A percentile compares a stretch with the other conserved stretches of the same genome.
phyloP scores from a whole-genome alignment of 2,113 vertebrate species.

The Hucho hucho region DNA sequence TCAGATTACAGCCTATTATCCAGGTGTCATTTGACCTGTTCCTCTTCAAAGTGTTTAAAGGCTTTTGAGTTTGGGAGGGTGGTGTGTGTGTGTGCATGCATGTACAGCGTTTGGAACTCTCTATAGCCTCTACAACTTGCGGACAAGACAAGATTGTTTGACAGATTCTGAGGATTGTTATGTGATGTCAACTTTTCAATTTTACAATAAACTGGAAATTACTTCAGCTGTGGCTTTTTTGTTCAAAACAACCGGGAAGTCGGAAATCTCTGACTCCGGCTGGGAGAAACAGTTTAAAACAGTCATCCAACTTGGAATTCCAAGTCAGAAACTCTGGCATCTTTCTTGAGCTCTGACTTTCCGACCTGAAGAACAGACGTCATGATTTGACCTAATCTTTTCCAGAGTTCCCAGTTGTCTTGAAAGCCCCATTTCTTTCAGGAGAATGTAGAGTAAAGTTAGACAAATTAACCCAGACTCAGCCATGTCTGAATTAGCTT shows the following conservation, averaged over 20 bases:
- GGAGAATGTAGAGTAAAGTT: not conserved
- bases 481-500: not conserved
- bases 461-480: not conserved
- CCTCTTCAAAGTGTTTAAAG: conserved; percentile 67
- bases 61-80: conserved; percentile 34
- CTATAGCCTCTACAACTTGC: not conserved
- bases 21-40: conserved; percentile 76
- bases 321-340: not conserved
- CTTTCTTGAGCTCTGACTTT: conserved; percentile 89
- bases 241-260: not conserved
- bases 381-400: no score
- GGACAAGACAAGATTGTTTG: not conserved
- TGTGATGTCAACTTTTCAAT: not conserved
- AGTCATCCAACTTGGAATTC: no score
- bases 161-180: not conserved
- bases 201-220: not conserved
- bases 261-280: not conserved
- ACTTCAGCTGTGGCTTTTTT: not conserved
- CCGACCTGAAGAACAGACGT: conserved; percentile 74
- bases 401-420: no score
- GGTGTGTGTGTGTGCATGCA: conserved; percentile 20
- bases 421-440: no score
- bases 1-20: conserved; percentile 84
- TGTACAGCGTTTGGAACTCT: not conserved
- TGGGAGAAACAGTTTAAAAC: not conserved